Evolutionary conservation across 1,140 invertebrate genomes (phyloP), one percentile per base, ranked within the genome.

Genomic region (Bombyx mandarina): DNA sequence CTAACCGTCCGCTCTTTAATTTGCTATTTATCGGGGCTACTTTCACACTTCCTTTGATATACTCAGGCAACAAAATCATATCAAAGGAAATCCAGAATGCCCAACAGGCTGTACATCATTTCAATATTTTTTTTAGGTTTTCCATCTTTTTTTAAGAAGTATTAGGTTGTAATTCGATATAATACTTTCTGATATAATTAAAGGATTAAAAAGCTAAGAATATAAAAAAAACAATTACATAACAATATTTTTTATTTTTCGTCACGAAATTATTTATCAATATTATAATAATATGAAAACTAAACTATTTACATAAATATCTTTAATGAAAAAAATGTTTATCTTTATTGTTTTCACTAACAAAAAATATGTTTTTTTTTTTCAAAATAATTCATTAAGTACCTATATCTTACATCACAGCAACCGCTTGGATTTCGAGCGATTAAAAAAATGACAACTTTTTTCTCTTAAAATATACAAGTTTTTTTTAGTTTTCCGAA

Each of bases 381-480:
- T 35, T 47, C 10, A 71, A 72, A 74, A 62, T 60, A 51, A 47
- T 62, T 67, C 71, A 50, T 3, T 35, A 35, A 35, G 26, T 35
- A 35, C 26, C 26, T 64, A 55, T 81, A 83, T 73, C 71, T 77
- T 78, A 86, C 75, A 86, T 86, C 82, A 86, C 82, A 86, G 82
- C 78, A 68, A 75, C 70, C 65, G 82, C 77, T 75, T 80, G 82
- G 82, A 78, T 84, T 77, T 80, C 75, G 61, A 9, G 43, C 26
- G 26, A 35, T 35, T 35, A 35, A 35, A 35, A 35, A 35, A 35
- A 35, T 35, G 26, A 35, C 26, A 35, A 35, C 26, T 35, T 35
- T 35, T 35, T 35, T 35, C 26, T 35, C 26, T 35, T 35, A 35
- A 35, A 35, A 35, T 35, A 35, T 35, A 35, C 26, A 35, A 35